These are phyloP conservation scores for Epizoanthus ramosus DNA, from an alignment of 92 coral and sea anemone genomes.

Conservation along the genomic window DNA sequence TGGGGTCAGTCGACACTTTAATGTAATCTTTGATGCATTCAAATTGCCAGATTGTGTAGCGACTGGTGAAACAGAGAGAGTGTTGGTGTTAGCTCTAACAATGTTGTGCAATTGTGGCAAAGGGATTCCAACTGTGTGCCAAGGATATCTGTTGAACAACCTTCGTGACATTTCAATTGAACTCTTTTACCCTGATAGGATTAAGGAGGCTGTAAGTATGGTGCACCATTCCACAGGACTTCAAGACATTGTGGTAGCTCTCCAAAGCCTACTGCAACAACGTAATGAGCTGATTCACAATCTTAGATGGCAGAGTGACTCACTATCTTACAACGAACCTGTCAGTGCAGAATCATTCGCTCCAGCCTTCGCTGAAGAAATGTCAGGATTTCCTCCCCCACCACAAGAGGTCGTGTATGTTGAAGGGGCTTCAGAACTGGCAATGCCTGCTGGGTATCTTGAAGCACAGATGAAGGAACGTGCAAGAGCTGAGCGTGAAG, in stretches of 20 bases:
- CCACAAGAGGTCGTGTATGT: slow-evolving; percentile 39
- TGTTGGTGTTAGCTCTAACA: slow-evolving; percentile 73
- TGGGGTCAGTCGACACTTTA: slow-evolving; percentile 52
- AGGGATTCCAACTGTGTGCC: slow-evolving; percentile 58
- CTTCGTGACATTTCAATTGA: slow-evolving; percentile 49
- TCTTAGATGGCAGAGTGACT: slow-evolving; percentile 53
- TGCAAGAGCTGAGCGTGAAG: slow-evolving; percentile 47
- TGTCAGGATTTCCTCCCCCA: slow-evolving; percentile 13
- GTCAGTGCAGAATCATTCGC: slow-evolving; percentile 44
- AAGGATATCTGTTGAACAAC: slow-evolving; percentile 42
- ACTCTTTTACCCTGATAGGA: slow-evolving; percentile 51
- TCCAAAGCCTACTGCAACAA: slow-evolving; percentile 43
- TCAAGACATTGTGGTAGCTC: slow-evolving; percentile 59
- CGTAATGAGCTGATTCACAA: slow-evolving; percentile 52
- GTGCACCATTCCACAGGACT: slow-evolving; percentile 45
- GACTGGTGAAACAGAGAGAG: slow-evolving; percentile 79
- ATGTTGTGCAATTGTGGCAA: slow-evolving; percentile 90
- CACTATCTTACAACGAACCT: slow-evolving; percentile 31
- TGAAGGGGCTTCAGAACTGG: slow-evolving; percentile 56
- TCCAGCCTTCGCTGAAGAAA: slow-evolving; percentile 34
- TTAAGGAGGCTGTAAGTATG: slow-evolving; percentile 51
- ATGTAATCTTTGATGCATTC: slow-evolving; percentile 71
- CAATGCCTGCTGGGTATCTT: slow-evolving; percentile 63
- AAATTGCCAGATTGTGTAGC: not conserved
- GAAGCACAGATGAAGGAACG: slow-evolving; percentile 61